Conservation (phyloP, 2,797 vertebrate genomes). For the Chelonia mydas region DNA sequence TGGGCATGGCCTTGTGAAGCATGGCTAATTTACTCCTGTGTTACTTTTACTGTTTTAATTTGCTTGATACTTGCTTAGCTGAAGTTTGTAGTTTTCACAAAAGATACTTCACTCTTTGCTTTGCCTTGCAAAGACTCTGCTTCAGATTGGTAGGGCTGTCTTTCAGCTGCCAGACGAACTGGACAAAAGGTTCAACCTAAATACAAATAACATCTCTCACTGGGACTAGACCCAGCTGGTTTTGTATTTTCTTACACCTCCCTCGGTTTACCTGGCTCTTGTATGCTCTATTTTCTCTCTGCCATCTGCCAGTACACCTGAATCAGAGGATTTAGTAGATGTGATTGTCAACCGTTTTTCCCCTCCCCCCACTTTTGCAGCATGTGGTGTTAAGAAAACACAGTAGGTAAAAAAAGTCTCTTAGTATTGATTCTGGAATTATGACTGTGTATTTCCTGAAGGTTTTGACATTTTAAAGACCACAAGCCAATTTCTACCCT, state of each 20-base stretch:
- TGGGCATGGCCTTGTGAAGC: not conserved
- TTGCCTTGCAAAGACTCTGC: constrained; percentile 27
- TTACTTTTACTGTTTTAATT: constrained; percentile 49
- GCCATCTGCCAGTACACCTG: constrained; percentile 65
- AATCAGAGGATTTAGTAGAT: not conserved
- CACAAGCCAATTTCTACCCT: not conserved
- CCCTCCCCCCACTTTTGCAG: not conserved
- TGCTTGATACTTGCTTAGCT: not conserved
- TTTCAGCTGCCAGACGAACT: constrained; percentile 38
- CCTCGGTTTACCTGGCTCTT: not conserved
- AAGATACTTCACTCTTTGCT: constrained; percentile 14
- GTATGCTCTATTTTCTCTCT: constrained; percentile 30
- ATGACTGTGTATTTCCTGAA: constrained; percentile 12
- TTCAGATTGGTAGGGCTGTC: constrained; percentile 33
- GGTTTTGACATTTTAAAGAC: constrained; percentile 16
- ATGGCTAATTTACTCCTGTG: constrained; percentile 3
- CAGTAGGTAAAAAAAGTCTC: constrained; percentile 8
- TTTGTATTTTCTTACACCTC: constrained; percentile 66
- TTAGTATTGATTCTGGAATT: constrained; percentile 14
- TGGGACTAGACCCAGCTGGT: constrained; percentile 51
- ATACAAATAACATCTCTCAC: constrained; percentile 2
- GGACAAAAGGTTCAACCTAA: constrained; percentile 56
- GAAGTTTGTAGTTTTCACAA: constrained; percentile 46
- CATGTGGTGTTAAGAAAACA: not conserved
- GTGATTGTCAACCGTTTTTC: not conserved